phyloP scores from a whole-genome alignment of 2,797 vertebrate species.

The Tarsius wallacei region DNA sequence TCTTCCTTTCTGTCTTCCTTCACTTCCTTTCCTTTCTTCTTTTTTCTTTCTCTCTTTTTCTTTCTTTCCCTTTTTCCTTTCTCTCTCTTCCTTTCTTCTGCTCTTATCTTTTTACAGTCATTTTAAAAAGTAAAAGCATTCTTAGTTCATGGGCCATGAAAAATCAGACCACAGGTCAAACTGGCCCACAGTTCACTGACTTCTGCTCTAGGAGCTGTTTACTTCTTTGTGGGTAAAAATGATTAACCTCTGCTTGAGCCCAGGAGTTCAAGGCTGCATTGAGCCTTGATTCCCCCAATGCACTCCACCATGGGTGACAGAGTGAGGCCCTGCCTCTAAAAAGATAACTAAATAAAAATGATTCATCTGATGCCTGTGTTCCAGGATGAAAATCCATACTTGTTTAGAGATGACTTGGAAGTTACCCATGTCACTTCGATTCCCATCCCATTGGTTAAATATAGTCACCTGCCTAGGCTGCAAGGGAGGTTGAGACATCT shows the following conservation, averaged over 20 bases:
- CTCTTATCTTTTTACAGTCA: not conserved
- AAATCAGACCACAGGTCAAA: not conserved
- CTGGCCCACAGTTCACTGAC: not conserved
- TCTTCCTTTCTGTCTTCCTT: too few species aligned
- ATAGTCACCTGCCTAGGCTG: not conserved
- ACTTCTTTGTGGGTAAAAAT: not conserved
- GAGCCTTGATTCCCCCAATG: too few species aligned
- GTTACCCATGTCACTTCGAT: not conserved
- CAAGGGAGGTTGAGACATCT: not conserved
- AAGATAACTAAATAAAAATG: too few species aligned
- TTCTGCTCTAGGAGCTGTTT: not conserved
- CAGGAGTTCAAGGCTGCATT: too few species aligned
- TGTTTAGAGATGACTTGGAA: not conserved
- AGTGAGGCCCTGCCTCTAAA: too few species aligned
- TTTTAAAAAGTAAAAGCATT: not conserved
- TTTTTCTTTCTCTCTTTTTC: too few species aligned
- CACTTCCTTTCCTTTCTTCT: rapidly evolving
- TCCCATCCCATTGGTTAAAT: not conserved
- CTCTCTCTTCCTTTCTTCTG: not conserved
- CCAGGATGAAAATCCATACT: not conserved
- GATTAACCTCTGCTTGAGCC: too few species aligned
- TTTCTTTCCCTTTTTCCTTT: too few species aligned
- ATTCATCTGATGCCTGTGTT: not conserved
- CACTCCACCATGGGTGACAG: too few species aligned
- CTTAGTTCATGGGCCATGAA: not conserved